Evolutionary conservation across 2,888 invertebrate genomes (phyloP).

Genomic region (Ditula angustiorana): DNA sequence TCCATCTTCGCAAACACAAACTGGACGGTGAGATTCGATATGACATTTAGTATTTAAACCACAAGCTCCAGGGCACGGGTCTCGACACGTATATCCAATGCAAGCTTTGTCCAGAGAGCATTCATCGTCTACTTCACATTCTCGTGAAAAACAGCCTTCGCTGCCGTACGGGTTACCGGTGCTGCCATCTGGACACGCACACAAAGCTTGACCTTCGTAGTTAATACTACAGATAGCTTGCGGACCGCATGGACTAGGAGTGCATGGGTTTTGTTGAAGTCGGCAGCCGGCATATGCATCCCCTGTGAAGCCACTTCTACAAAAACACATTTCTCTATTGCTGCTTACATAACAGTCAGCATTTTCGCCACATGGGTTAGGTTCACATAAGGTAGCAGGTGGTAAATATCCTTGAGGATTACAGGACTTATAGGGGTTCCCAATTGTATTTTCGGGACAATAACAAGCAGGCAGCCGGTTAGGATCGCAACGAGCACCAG

Average conservation of each 20-base stretch:
- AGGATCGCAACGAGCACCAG: slow-evolving; percentile 92
- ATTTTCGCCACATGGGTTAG: slow-evolving; percentile 93
- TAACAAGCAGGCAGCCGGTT: slow-evolving; percentile 92
- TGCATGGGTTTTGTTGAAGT: slow-evolving; percentile 89
- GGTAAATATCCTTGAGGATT: slow-evolving; percentile 83
- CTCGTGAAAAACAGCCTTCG: slow-evolving; percentile 90
- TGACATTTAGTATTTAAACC: slow-evolving; percentile 90
- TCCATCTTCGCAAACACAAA: slow-evolving; percentile 90
- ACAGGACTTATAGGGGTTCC: slow-evolving; percentile 93
- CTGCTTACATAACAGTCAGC: slow-evolving; percentile 94
- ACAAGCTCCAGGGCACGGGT: slow-evolving; percentile 94
- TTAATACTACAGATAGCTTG: slow-evolving; percentile 90
- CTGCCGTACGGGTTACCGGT: slow-evolving; percentile 91
- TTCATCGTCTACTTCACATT: slow-evolving; percentile 92
- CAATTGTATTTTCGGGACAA: slow-evolving; percentile 92
- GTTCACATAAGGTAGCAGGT: slow-evolving; percentile 89
- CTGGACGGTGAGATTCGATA: slow-evolving; percentile 92
- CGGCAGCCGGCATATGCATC: slow-evolving; percentile 93
- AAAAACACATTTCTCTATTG: slow-evolving; percentile 94
- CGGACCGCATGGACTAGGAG: slow-evolving; percentile 93
- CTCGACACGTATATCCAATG: slow-evolving; percentile 91
- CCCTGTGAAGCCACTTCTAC: slow-evolving; percentile 90
- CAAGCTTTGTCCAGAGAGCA: slow-evolving; percentile 90
- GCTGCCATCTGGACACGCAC: slow-evolving; percentile 90
- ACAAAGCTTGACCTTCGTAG: slow-evolving; percentile 89